Base-by-base conservation (phyloP, 2,888 invertebrate species). In the Bimastos eiseni region DNA sequence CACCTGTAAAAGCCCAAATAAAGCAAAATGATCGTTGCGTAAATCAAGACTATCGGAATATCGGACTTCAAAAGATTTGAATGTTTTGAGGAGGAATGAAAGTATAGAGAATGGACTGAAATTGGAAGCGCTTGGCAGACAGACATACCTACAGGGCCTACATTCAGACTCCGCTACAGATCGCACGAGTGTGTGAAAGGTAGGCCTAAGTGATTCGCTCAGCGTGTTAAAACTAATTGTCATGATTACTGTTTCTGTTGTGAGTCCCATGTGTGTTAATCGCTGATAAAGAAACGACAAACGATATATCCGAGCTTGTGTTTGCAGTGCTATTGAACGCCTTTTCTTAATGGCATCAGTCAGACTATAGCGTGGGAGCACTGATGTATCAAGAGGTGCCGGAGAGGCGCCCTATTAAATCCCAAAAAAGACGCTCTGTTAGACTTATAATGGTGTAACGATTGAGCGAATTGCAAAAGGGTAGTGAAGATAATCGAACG, bases 1-100 rank as follows among this genome's bases (percentile, higher is more conserved):
- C 93, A 37, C 95, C 95, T 94, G 93, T 38, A 93, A 90, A 24
- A 44, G 37, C 17, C 34, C 34, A 19, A 36, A 24, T 36, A 86
- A 36, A 86, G 86, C n/a, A 24, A 30, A n/a, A 30, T n/a, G 70
- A 70, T n/a, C 13, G 70, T n/a, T n/a, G 70, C 24, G n/a, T n/a
- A 8, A 70, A n/a, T 70, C 70, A 70, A n/a, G 13, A 70, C 11
- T 70, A 5, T 70, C 11, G 70, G 13, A 70, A 11, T 70, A 5
- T 70, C 11, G 70, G n/a, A 3, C 49, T 49, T 49, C 19, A 49
- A 49, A 24, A 49, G 49, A 70, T n/a, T n/a, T 30, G n/a, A 70
- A 1, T 6, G n/a, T 11, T n/a, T 1, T 3, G 13, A 70, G 13
- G 11, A 70, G 70, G 70, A 8, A 13, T n/a, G n/a, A 70, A 70